Base-by-base conservation (phyloP, 1,140 invertebrate genomes). In the Chrysopa pallens region DNA sequence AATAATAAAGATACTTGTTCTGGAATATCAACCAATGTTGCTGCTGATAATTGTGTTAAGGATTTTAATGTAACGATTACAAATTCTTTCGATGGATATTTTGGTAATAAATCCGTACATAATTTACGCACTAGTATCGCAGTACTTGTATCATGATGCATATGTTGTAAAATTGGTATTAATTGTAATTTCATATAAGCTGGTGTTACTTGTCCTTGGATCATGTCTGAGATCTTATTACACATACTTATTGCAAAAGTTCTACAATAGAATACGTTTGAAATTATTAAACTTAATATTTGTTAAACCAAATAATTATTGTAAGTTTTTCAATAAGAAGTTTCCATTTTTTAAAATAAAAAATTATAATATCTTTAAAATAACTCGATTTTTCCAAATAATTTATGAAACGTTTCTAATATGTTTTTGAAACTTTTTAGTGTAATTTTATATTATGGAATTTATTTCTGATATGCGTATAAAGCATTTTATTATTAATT, bases 221-320 rank as follows among this genome's bases (percentile, higher is more conserved):
- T 92, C 90, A 96, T 96, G 45, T 91, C 80, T 1, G 86, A 85
- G 38, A 97, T 80, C 65, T 94, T 94, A 50, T 84, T 85, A 55
- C 90, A 95, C 78, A 96, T 94, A 40, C 84, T 90, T 7, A 89
- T 78, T n/a, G 92, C 89, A 74, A 96, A 97, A 29, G 82, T 73
- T 61, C 84, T 87, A 52, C 42, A 70, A 68, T 46, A 50, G 48
- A 44, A 48, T n/a, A n/a, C n/a, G n/a, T 42, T 29, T 11, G 40
- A 40, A 35, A 13, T 23, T 31, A 31, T n/a, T 36, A 13, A 35
- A 33, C 2, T 15, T 12, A 9, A 42, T 42, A 31, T 33, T 11
- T 33, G n/a, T n/a, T n/a, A n/a, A n/a, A n/a, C n/a, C n/a, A n/a
- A n/a, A n/a, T n/a, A n/a, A 6, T 6, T 29, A 23, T 23, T n/a